A percentile compares a stretch with the other conserved stretches of the same genome.
Evolutionary conservation across 2,888 invertebrate species (phyloP).

Genomic region (Poecilus cupreus): DNA sequence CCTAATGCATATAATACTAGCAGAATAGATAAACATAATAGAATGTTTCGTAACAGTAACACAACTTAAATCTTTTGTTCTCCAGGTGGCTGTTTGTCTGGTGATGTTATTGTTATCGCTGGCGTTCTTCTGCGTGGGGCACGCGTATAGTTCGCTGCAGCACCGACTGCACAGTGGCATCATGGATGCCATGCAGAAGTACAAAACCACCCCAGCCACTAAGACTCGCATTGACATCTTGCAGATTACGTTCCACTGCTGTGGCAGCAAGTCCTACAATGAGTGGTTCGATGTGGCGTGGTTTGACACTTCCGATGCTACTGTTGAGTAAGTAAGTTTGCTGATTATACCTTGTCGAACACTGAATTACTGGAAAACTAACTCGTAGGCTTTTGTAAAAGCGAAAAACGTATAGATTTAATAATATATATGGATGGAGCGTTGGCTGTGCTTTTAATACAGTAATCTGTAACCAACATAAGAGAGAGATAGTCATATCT

Average conservation of each 20-base stretch:
- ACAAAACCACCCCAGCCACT: slow-evolving; percentile 74
- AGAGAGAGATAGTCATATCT: no score
- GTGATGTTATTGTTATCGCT: slow-evolving; percentile 49
- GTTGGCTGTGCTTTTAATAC: no score
- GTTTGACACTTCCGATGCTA: slow-evolving; percentile 70
- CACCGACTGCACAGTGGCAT: slow-evolving; percentile 73
- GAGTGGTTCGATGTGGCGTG: slow-evolving; percentile 80
- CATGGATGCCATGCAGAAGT: slow-evolving; percentile 76
- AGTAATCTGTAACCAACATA: no score
- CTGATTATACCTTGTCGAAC: no score
- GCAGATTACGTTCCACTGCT: slow-evolving; percentile 79
- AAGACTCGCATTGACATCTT: slow-evolving; percentile 77
- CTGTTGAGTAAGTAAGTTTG: no score
- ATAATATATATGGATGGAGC: no score
- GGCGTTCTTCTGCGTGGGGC: slow-evolving; percentile 65
- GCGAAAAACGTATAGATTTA: no score
- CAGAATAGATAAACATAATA: no score
- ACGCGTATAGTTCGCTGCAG: slow-evolving; percentile 66
- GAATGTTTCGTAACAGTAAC: no score
- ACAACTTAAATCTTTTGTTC: not conserved
- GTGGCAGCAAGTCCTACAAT: slow-evolving; percentile 77
- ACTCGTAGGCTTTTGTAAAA: no score
- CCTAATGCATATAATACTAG: no score
- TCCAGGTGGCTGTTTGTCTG: not conserved
- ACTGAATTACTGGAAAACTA: no score